Evolutionary conservation across 53 echinoderm and acorn worm species (phyloP), one percentile per base, ranked within the genome.

Genomic region (Apostichopus leukothele): DNA sequence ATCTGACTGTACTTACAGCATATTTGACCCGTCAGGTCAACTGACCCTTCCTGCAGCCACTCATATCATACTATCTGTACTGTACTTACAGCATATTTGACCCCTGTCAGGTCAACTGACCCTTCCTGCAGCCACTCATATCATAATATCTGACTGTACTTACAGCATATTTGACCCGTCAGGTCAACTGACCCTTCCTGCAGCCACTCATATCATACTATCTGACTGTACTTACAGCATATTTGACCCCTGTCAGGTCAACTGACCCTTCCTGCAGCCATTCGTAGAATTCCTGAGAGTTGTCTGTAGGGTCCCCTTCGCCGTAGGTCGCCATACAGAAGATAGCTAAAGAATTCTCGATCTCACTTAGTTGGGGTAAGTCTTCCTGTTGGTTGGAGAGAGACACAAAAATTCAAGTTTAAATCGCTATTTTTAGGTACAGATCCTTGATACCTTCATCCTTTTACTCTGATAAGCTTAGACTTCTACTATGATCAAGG

Each of bases 221-320:
- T 18, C 76, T 27, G 51, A 76, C 51, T 39, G 51, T 20, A 94
- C 99, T 93, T 74, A 99, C 99, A 19, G 99, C 94, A 89, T 93
- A 99, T 88, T 93, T 94, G 86, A 99, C 92, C 75, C 95, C 99
- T 4, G 89, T 75, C 4, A 99, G 88, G 66, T 96, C 94, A 4
- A 86, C 91, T 0, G 91, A 89, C n/a, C 99, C 99, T 54, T 99
- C 99, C 25, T 99, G 99, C 12, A 99, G 88, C 99, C 99, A 99
- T 21, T 99, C 99, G 51, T 93, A 96, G 86, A 99, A 95, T 88
- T 99, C 99, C 74, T 96, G 96, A 4, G 99, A 92, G 27, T 99
- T 99, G 84, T 99, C 99, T 6, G 99, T 99, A 5, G 99, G 99
- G 68, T 99, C 99, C n/a, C 99, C 99, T 74, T 99, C 99, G 21